Conservation (phyloP, 2,888 invertebrate species). For the Dynastes grantii region DNA sequence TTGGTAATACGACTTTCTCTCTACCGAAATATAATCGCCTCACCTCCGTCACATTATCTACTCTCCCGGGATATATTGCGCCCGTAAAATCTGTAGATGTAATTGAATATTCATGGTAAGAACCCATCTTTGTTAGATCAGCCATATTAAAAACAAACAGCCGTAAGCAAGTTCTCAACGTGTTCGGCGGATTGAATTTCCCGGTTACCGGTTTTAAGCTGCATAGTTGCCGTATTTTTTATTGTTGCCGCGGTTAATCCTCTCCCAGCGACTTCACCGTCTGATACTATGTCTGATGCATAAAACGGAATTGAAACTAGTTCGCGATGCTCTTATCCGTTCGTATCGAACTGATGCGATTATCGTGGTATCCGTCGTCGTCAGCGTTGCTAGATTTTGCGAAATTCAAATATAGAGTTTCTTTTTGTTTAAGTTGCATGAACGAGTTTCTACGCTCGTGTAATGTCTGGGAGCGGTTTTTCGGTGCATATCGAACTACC, state of each 20-base stretch:
- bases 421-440: not conserved
- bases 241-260: constrained; percentile 6
- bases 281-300: not conserved
- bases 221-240: not conserved
- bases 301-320: constrained; percentile 8
- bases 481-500: not conserved
- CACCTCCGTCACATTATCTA: not conserved
- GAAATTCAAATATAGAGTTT: constrained; percentile 18
- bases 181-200: constrained; percentile 2
- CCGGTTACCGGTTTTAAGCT: constrained; percentile 12
- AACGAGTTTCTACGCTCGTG: not conserved
- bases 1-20: not conserved
- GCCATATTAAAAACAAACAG: constrained; percentile 46
- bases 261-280: not conserved
- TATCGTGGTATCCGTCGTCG: constrained; percentile 3
- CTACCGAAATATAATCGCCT: not conserved
- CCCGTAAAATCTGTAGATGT: constrained; percentile 5
- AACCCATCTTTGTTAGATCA: constrained; percentile 37
- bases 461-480: not conserved
- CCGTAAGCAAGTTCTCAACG: constrained; percentile 19
- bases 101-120: constrained; percentile 42
- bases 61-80: not conserved
- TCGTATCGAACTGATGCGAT: constrained; percentile 2
- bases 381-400: not conserved
- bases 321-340: not conserved